Evolutionary conservation across 2,797 vertebrate genomes (phyloP), one percentile per base, ranked within the genome.

Genomic region (Rhyacichthys aspro): DNA sequence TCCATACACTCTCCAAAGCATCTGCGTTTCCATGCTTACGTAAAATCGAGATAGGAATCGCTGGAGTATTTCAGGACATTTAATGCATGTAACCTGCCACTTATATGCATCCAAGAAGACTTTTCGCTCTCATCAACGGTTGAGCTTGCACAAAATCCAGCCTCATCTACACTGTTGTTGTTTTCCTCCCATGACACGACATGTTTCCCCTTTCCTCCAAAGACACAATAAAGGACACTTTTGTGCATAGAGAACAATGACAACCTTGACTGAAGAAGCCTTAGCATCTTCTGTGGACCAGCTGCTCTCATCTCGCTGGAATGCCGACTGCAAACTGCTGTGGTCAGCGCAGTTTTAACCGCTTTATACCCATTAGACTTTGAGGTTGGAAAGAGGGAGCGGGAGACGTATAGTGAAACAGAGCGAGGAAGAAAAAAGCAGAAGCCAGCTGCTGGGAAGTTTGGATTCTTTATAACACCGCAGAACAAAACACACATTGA

Each of bases 301-400:
- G 5, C 76, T 79, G 76, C 64, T 78, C 84, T 88, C 89, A 90
- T 81, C 59, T 56, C 44, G 77, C 58, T 64, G 87, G 87, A 90
- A 89, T 89, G 85, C 78, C 80, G 79, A 87, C 79, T 78, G 68
- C 74, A 79, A 82, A 75, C 59, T 19, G 76, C 74, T 86, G 89
- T 12, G 85, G 84, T 78, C 63, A 42, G 76, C 59, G 39, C 65
- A 6, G 64, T 83, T 86, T 83, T 63, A 69, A 60, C 64, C 79
- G 68, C 74, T 66, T 74, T 83, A 74, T 55, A 76, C 72, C 77
- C 77, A 53, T 84, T 70, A 64, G 78, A 37, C 74, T 86, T 83
- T 85, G 85, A 79, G 89, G 84, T 86, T 83, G 87, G 82, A 88
- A 90, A 86, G 15, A 78, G 57, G 64, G 70, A 72, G 52, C 63